Percentiles rank a stretch among this genome's conserved stretches.
These are phyloP conservation scores for Zelostemma sp. DNA, from an alignment of 1,140 invertebrate genomes.

Conservation along the genomic window DNA sequence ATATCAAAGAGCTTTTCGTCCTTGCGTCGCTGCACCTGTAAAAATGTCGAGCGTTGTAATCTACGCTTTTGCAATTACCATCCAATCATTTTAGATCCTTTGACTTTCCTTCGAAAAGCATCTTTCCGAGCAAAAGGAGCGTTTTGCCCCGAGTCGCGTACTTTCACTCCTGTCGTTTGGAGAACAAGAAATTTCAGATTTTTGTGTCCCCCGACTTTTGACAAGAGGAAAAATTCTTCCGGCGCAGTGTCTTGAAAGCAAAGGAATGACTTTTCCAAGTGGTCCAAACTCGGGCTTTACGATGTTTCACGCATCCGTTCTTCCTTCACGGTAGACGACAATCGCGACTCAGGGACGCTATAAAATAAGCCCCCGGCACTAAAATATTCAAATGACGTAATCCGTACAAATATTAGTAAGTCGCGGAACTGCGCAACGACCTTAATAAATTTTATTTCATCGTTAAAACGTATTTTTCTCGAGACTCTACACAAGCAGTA, in stretches of 20 bases:
- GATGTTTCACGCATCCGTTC: slow-evolving; percentile 37
- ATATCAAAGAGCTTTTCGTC: slow-evolving; percentile 40
- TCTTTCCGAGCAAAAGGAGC: neutral
- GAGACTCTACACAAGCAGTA: neutral
- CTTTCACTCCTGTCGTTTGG: slow-evolving; percentile 7
- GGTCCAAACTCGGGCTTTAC: slow-evolving; percentile 40
- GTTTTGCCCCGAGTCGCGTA: neutral
- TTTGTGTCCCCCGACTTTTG: slow-evolving; percentile 34
- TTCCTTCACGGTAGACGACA: slow-evolving; percentile 32
- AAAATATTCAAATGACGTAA: slow-evolving; percentile 31
- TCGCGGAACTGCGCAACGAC: neutral
- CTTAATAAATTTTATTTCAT: neutral
- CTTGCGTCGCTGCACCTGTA: slow-evolving; percentile 25
- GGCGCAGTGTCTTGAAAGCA: slow-evolving; percentile 21
- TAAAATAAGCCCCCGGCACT: slow-evolving; percentile 9
- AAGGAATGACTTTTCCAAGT: slow-evolving; percentile 35
- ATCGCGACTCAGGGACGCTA: slow-evolving; percentile 16
- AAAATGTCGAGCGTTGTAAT: slow-evolving; percentile 8
- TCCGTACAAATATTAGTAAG: slow-evolving; percentile 16
- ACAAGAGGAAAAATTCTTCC: slow-evolving; percentile 29
- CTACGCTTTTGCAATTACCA: too few species aligned
- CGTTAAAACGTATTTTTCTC: too few species aligned
- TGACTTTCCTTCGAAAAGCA: too few species aligned
- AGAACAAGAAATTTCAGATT: slow-evolving; percentile 27
- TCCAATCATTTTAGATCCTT: too few species aligned